phyloP scores from a whole-genome alignment of 1,140 invertebrate species.

The Monomorium pharaonis region DNA sequence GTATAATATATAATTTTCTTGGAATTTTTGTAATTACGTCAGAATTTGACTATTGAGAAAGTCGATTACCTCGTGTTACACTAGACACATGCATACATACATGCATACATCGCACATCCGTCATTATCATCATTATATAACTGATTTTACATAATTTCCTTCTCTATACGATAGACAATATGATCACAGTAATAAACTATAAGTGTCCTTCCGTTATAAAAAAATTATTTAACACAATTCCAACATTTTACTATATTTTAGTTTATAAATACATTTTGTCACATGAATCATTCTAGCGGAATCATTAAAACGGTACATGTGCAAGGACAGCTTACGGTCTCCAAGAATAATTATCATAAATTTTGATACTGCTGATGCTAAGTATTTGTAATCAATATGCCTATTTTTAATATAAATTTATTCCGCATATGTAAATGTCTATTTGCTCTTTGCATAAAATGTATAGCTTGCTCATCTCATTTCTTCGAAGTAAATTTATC shows the following conservation, averaged over 20 bases:
- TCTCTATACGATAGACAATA: not conserved
- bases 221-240: not conserved
- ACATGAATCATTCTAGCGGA: not conserved
- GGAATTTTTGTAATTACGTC: not conserved
- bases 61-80: not conserved
- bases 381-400: not conserved
- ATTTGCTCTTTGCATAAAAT: not conserved
- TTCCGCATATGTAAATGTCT: not conserved
- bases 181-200: not conserved
- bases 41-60: conserved; percentile 3
- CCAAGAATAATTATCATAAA: not conserved
- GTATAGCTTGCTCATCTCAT: not conserved
- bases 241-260: not conserved
- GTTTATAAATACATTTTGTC: not conserved
- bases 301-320: not conserved
- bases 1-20: not conserved
- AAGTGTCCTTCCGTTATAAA: conserved; percentile 1
- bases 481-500: not conserved
- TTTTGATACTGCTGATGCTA: not conserved
- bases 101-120: too few species aligned
- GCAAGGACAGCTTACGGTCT: not conserved
- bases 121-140: not conserved
- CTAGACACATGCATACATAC: not conserved
- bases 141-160: conserved; percentile 3
- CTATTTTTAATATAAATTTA: not conserved